phyloP scores from a whole-genome alignment of 2,113 vertebrate species.

The Hippocampus barbouri region DNA sequence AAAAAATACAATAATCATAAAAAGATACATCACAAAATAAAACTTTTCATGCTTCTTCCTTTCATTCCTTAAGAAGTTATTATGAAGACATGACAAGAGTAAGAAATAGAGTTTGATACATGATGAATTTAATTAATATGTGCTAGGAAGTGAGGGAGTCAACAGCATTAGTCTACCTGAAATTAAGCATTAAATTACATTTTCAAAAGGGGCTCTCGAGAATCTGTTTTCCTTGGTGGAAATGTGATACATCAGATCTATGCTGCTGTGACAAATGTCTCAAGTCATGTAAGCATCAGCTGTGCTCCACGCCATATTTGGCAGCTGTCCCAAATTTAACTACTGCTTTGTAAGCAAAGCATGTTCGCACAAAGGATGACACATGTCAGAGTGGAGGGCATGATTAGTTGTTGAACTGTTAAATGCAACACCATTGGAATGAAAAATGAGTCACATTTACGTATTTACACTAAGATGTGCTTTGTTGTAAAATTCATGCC shows the following conservation, averaged over 20 bases:
- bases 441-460: not conserved
- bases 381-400: not conserved
- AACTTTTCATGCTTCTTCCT: not conserved
- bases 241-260: slow-evolving; percentile 29
- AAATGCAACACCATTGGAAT: not conserved
- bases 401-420: not conserved
- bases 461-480: not conserved
- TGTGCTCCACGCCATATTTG: slow-evolving; percentile 35
- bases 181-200: not conserved
- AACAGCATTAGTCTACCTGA: not conserved
- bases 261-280: slow-evolving; percentile 14
- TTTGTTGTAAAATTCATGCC: not conserved
- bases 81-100: not conserved
- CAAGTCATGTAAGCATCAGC: slow-evolving; percentile 26
- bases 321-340: slow-evolving; percentile 38
- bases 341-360: slow-evolving; percentile 34
- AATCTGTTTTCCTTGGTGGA: slow-evolving; percentile 19
- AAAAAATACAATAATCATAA: not conserved
- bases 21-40: not conserved
- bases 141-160: not conserved
- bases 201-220: not conserved
- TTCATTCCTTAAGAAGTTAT: not conserved
- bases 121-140: not conserved
- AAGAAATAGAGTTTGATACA: not conserved
- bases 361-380: slow-evolving; percentile 11